Evolutionary conservation across 2,113 vertebrate genomes (phyloP), one percentile per base, ranked within the genome.

Genomic region (Ptychochromis oligacanthus): DNA sequence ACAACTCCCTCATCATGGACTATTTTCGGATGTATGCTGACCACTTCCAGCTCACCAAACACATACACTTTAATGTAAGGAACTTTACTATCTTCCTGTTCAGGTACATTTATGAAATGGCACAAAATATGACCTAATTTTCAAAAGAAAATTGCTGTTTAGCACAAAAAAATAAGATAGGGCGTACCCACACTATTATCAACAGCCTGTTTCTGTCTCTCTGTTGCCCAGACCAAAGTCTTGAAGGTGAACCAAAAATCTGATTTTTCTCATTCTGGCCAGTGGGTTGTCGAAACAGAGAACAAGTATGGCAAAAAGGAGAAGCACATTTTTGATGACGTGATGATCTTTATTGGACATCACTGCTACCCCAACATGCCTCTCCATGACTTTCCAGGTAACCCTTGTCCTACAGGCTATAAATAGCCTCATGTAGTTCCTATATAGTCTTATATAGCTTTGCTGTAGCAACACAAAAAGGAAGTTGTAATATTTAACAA

Each of bases 381-480:
- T 24, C 40, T 97, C 75, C 92, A 97, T 46, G 96, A 96, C 86
- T 99, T 98, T 86, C 97, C 97, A 94, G 97, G 98, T 99, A 87
- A 12, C 22, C 5, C 18, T 20, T 61, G 6, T 17, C 9, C 20
- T 17, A 10, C 5, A 36, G 12, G 3, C 6, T 70, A 5, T 31
- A 20, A 75, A 75, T 17, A 49, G 28, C 3, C 28, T 31, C 28
- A 31, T 31, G 4, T 31, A 31, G 28, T 31, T 31, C 28, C 14
- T 22, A 20, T 31, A 10, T 31, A 59, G 24, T 4, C 4, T 40
- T 52, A 52, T 22, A 6, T 6, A 43, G 13, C 17, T 34, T 38
- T 65, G 24, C 22, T 22, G 15, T 20, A 38, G 36, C n/a, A 34
- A 11, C 26, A 34, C 28, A 34, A 31, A 31, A 10, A 3, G 14